A percentile compares a stretch with the other conserved stretches of the same genome.
Evolutionary conservation across 2,797 vertebrate genomes (phyloP).

Genomic region (Babyrousa celebensis): DNA sequence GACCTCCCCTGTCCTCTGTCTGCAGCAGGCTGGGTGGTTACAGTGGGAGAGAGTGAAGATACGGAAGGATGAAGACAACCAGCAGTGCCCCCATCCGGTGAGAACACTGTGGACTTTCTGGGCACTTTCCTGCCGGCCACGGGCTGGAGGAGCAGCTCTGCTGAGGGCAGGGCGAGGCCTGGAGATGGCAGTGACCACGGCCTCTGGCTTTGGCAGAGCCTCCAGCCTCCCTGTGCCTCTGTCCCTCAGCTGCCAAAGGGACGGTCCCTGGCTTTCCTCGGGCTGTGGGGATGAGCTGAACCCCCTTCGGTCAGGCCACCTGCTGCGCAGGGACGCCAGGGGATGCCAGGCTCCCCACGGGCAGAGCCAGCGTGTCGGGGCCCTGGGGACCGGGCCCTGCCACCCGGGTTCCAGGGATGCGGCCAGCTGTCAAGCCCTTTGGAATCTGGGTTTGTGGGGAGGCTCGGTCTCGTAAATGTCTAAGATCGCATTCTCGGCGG

Average conservation of each 20-base stretch:
- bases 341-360: accelerated
- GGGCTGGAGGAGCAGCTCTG: accelerated
- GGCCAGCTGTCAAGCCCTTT: slow-evolving; percentile 59
- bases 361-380: accelerated
- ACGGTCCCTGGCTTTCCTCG: accelerated
- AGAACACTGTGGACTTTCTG: accelerated
- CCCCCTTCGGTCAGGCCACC: accelerated
- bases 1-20: accelerated
- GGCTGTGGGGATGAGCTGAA: background rate
- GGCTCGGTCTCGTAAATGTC: slow-evolving; percentile 21
- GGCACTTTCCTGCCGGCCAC: accelerated
- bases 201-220: background rate
- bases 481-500: background rate
- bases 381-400: background rate
- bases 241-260: background rate
- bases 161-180: accelerated
- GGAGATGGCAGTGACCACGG: accelerated
- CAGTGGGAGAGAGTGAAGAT: accelerated
- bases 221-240: background rate
- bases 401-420: background rate
- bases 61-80: accelerated
- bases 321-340: accelerated
- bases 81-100: accelerated
- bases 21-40: accelerated
- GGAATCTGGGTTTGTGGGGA: slow-evolving; percentile 69